Conservation (phyloP, 2,888 invertebrate species). For the Notodonta dromedarius region DNA sequence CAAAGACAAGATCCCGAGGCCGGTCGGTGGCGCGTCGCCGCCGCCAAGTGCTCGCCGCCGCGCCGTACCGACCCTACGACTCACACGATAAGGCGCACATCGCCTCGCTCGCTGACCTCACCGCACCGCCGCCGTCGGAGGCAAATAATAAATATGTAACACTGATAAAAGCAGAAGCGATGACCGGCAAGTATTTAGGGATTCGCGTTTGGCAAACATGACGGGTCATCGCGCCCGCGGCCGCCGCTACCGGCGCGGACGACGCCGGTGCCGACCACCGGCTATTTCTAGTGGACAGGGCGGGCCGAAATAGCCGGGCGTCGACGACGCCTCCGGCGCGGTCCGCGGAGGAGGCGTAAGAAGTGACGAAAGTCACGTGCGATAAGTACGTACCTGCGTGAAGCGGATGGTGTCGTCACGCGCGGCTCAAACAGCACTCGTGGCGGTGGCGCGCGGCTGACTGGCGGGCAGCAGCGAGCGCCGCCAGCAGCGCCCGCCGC, state of each 20-base stretch:
- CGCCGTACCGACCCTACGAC: conserved; percentile 69
- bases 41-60: conserved; percentile 24
- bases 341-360: conserved; percentile 30
- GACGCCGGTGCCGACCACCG: conserved; percentile 49
- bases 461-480: conserved; percentile 59
- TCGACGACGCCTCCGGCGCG: conserved; percentile 29
- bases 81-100: conserved; percentile 76
- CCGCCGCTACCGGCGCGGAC: conserved; percentile 52
- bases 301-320: conserved; percentile 39
- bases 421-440: conserved; percentile 71
- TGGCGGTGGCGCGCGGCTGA: conserved; percentile 80
- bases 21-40: conserved; percentile 60
- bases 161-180: conserved; percentile 81
- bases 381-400: conserved; percentile 72
- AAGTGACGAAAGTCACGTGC: conserved; percentile 56
- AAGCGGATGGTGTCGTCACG: conserved; percentile 53
- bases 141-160: conserved; percentile 84
- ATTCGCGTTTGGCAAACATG: conserved; percentile 70
- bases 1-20: conserved; percentile 71
- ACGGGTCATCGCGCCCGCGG: conserved; percentile 61
- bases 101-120: conserved; percentile 77
- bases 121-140: conserved; percentile 59
- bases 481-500: conserved; percentile 68
- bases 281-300: conserved; percentile 58
- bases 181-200: conserved; percentile 79